These are phyloP conservation scores for Physocephala rufipes DNA, from an alignment of 2,888 invertebrate genomes.

Conservation along the genomic window DNA sequence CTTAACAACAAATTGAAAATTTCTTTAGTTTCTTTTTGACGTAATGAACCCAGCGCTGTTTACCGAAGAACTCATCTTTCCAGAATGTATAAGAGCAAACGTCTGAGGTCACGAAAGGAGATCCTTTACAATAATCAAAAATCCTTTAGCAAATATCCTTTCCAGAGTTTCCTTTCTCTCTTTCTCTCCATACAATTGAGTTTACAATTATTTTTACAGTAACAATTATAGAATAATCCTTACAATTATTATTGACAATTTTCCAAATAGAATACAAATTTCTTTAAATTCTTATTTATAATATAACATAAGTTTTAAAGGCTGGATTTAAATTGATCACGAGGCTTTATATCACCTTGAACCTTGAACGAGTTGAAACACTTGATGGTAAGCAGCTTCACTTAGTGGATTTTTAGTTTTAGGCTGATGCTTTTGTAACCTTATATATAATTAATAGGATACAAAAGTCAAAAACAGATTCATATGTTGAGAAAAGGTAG, in stretches of 20 bases:
- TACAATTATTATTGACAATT: conserved; percentile 22
- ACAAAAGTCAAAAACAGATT: conserved; percentile 39
- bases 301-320: conserved; percentile 32
- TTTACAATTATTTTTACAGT: conserved; percentile 9
- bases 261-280: conserved; percentile 26
- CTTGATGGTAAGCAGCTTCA: conserved; percentile 7
- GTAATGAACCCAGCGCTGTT: conserved; percentile 24
- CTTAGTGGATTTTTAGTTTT: conserved; percentile 23
- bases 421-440: conserved; percentile 23
- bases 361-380: background rate
- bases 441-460: conserved; percentile 29
- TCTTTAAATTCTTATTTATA: conserved; percentile 3
- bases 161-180: background rate
- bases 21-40: conserved; percentile 22
- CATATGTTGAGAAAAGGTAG: conserved; percentile 45
- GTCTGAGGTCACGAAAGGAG: background rate
- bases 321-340: background rate
- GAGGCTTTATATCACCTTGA: too few relatives aligned
- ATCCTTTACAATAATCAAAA: background rate
- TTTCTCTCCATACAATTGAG: background rate
- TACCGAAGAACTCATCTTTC: background rate
- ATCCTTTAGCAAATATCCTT: background rate
- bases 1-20: conserved; percentile 36
- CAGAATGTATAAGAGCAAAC: conserved; percentile 6
- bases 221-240: conserved; percentile 5